Evolutionary conservation across 2,888 invertebrate species (phyloP), one percentile per base, ranked within the genome.

Genomic region (Epicampocera succincta): DNA sequence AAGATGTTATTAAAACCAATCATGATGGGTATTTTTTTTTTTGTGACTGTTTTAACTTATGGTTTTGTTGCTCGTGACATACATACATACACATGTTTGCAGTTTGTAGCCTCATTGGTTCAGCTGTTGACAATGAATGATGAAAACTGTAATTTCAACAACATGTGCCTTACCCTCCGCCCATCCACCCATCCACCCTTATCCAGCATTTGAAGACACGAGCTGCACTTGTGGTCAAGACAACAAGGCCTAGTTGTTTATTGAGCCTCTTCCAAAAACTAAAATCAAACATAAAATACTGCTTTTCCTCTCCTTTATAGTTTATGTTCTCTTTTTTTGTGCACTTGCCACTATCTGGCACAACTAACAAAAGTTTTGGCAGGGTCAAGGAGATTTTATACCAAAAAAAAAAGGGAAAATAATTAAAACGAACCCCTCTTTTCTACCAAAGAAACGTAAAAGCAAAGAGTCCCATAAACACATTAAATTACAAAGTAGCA

Each of bases 1-100:
- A 72, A 66, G 52, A 44, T 60, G 17, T 65, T 66, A 66, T 72
- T 78, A 58, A 78, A 66, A 66, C 58, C 72, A 50, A 72, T 66
- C 58, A 66, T 58, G 72, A 72, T 33, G 33, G 8, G 8, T 58
- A 66, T 3, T 38, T 44, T 68, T 52, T 61, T 17, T 13, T 60
- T 54, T 56, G 48, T 17, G 33, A 33, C 12, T 21, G 52, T 21
- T 33, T 69, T 76, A 61, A 68, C 54, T 76, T 48, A 69, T 63
- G 46, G 76, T 76, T 60, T 19, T 54, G 33, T 46, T 74, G 74
- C 19, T 40, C 5, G 68, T 68, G 75, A 50, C 66, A 44, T 60
- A n/a, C n/a, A n/a, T n/a, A n/a, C n/a, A n/a, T n/a, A n/a, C n/a
- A n/a, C n/a, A 15, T 66, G 56, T 46, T 65, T 1, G 12, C n/a